Percentiles rank a stretch among this genome's conserved stretches.
These are phyloP conservation scores for Fistularia commersonii DNA, from an alignment of 2,797 vertebrate genomes.

Conservation along the genomic window DNA sequence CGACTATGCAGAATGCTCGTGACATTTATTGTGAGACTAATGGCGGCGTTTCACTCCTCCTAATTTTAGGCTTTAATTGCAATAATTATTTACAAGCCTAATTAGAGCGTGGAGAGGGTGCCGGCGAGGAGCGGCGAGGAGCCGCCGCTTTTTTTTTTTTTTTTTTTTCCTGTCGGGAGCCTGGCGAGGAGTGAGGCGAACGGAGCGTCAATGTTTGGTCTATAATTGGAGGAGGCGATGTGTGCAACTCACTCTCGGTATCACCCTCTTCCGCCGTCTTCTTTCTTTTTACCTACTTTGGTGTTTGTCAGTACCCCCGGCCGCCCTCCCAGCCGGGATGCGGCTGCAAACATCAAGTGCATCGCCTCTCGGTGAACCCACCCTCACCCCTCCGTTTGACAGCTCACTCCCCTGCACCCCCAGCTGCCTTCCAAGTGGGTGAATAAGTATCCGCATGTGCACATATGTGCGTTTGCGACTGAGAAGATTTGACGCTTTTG, in stretches of 20 bases:
- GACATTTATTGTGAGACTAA: conserved; percentile 77
- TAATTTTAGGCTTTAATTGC: conserved; percentile 85
- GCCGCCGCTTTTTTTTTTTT: conserved; percentile 22
- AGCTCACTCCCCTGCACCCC: conserved; percentile 28
- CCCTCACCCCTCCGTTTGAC: no score
- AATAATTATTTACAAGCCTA: conserved; percentile 86
- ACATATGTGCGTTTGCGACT: conserved; percentile 2
- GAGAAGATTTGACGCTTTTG: conserved; percentile 23
- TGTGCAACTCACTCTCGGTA: conserved; percentile 20
- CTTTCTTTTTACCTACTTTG: no score
- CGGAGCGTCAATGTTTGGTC: conserved; percentile 44
- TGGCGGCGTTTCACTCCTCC: conserved; percentile 70
- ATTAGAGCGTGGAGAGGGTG: conserved; percentile 78
- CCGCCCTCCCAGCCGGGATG: conserved; percentile 6
- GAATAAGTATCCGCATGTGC: conserved; percentile 7
- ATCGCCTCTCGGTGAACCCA: no score
- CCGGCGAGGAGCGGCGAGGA: conserved; percentile 65
- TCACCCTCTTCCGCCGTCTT: conserved; percentile 8
- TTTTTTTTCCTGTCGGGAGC: conserved; percentile 61
- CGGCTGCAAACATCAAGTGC: conserved; percentile 17
- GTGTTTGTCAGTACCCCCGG: no score
- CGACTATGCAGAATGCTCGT: conserved; percentile 62
- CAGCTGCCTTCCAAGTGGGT: conserved; percentile 2
- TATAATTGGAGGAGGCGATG: conserved; percentile 57
- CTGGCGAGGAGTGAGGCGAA: conserved; percentile 49